Evolutionary conservation across 2,113 vertebrate species (phyloP).

Genomic region (Gambusia affinis): DNA sequence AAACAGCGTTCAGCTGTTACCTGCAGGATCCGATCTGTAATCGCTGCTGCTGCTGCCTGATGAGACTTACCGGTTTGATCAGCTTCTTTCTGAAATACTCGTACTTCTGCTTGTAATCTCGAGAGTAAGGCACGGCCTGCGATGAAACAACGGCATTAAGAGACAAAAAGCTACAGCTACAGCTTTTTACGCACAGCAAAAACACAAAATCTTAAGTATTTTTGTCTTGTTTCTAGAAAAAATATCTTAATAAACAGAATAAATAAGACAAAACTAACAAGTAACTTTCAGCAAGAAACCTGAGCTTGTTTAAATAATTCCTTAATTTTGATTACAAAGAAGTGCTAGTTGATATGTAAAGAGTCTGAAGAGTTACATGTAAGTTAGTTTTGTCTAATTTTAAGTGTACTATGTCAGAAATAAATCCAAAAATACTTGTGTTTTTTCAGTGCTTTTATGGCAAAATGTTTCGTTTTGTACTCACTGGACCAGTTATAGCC

Average conservation of each 20-base stretch:
- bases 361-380: too few species aligned
- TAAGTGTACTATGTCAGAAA: too few species aligned
- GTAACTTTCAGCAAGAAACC: too few species aligned
- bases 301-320: too few species aligned
- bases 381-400: too few species aligned
- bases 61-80: conserved; percentile 89
- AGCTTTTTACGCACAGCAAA: neutral
- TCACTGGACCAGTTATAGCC: conserved; percentile 95
- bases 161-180: neutral
- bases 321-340: too few species aligned
- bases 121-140: conserved; percentile 98
- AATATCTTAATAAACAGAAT: too few species aligned
- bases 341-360: too few species aligned
- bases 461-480: conserved; percentile 47
- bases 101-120: conserved; percentile 98
- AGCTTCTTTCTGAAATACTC: conserved; percentile 98
- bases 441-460: neutral
- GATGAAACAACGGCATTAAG: conserved; percentile 31
- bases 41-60: neutral
- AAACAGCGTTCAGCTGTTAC: neutral
- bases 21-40: neutral
- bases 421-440: too few species aligned
- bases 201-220: too few species aligned
- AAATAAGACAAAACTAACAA: too few species aligned
- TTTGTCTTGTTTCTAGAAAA: too few species aligned